phyloP scores from a whole-genome alignment of 2,797 vertebrate species.

The Cyclura pinguis region DNA sequence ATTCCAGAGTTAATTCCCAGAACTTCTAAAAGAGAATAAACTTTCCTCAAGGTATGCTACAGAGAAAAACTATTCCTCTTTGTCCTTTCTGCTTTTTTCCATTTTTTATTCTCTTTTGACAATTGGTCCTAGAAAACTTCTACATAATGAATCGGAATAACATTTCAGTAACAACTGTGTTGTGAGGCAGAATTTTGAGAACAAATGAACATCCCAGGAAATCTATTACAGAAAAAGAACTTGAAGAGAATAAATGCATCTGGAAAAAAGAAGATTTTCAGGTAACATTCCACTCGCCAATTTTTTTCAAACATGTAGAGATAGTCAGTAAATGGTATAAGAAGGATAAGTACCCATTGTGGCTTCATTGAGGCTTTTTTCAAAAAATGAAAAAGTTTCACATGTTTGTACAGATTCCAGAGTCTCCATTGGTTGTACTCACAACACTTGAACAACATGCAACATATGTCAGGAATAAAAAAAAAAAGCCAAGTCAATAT shows the following conservation, averaged over 20 bases:
- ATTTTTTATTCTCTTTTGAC: constrained; percentile 32
- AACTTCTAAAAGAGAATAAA: background rate
- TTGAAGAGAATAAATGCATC: background rate
- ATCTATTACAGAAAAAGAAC: background rate
- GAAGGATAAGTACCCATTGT: background rate
- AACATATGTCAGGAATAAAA: background rate
- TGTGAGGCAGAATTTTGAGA: background rate
- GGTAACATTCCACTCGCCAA: constrained; percentile 8
- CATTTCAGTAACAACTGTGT: background rate
- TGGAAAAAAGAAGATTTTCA: background rate
- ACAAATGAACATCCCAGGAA: background rate
- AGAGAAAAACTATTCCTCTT: constrained; percentile 36
- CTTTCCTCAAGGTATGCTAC: constrained; percentile 22
- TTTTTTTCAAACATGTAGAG: background rate
- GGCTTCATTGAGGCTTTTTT: background rate
- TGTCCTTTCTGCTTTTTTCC: constrained; percentile 9
- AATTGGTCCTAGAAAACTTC: constrained; percentile 37
- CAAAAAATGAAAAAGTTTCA: background rate
- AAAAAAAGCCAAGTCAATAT: background rate
- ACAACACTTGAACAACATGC: constrained; percentile 23
- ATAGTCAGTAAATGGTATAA: background rate
- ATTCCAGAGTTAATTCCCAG: background rate
- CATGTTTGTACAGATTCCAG: background rate
- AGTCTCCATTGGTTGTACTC: constrained; percentile 7
- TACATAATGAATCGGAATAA: constrained; percentile 18